Conservation (phyloP, 2,113 vertebrate species). For the Ursus arctos region DNA sequence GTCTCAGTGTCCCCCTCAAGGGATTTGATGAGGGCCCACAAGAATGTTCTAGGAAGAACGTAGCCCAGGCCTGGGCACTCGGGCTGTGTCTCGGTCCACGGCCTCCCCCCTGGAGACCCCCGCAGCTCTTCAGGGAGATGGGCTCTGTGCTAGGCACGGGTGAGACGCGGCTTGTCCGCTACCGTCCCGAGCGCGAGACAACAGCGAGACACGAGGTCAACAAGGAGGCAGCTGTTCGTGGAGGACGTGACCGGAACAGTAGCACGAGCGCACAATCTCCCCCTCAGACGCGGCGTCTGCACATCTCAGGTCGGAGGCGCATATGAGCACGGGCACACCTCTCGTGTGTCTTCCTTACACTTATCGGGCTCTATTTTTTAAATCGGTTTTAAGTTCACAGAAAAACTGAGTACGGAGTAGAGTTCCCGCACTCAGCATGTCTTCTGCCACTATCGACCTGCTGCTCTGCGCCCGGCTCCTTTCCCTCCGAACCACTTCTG, state of each 20-base stretch:
- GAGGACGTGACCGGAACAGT: fast-evolving
- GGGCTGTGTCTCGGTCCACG: fast-evolving
- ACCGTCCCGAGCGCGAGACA: fast-evolving
- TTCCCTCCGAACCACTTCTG: not conserved
- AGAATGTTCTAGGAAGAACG: not conserved
- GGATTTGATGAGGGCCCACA: not conserved
- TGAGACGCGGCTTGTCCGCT: fast-evolving
- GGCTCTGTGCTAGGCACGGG: fast-evolving
- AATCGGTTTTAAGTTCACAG: not conserved
- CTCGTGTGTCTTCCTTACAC: fast-evolving
- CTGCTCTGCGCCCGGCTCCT: fast-evolving
- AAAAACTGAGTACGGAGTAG: fast-evolving
- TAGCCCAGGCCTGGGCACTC: not conserved
- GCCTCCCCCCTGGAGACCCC: not conserved
- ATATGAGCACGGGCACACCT: fast-evolving
- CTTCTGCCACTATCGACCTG: fast-evolving
- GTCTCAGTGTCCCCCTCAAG: fast-evolving
- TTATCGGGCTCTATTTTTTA: not conserved
- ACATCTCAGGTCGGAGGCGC: not conserved
- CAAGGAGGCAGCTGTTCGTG: fast-evolving
- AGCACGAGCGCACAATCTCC: not conserved
- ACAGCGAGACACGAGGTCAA: too few relatives aligned
- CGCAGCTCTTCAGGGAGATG: fast-evolving
- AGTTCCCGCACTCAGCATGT: fast-evolving
- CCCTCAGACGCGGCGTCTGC: fast-evolving